Percentiles rank a stretch among this genome's conserved stretches.
These are phyloP conservation scores for Pimephales promelas DNA, from an alignment of 2,113 vertebrate genomes.

Conservation along the genomic window DNA sequence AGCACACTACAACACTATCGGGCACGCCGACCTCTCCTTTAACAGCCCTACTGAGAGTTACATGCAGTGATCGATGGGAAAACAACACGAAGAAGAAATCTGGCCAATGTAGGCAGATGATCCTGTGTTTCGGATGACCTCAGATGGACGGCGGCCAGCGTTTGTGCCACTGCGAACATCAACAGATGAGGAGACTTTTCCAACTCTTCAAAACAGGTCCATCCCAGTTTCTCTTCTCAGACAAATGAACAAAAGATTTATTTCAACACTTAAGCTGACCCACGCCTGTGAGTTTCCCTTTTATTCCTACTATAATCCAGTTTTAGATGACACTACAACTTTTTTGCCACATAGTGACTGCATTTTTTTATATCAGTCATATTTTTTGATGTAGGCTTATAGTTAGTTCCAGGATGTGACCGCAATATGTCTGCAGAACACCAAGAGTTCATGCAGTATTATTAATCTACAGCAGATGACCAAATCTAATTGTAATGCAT, in stretches of 20 bases:
- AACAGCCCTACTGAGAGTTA: slow-evolving; percentile 25
- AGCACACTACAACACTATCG: not conserved
- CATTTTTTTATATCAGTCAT: not conserved
- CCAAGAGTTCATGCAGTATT: not conserved
- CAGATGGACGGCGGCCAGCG: not conserved
- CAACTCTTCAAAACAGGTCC: not conserved
- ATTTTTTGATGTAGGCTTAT: not conserved
- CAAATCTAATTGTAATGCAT: too few species aligned
- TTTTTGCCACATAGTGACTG: not conserved
- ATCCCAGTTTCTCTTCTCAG: slow-evolving; percentile 14
- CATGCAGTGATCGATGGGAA: slow-evolving; percentile 42
- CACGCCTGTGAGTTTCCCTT: not conserved
- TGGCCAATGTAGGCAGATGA: slow-evolving; percentile 10
- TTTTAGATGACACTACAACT: not conserved
- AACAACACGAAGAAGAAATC: slow-evolving; percentile 35
- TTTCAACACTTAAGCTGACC: slow-evolving; percentile 35
- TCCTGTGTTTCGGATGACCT: slow-evolving; percentile 48
- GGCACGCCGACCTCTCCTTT: not conserved
- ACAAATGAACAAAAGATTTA: slow-evolving; percentile 23
- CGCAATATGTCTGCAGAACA: not conserved
- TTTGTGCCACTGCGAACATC: not conserved
- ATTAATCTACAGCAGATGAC: too few species aligned
- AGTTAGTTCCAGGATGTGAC: not conserved
- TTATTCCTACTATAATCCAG: not conserved
- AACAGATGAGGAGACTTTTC: slow-evolving; percentile 22